Conservation (phyloP, 2,113 vertebrate species). For the Dasyurus viverrinus region DNA sequence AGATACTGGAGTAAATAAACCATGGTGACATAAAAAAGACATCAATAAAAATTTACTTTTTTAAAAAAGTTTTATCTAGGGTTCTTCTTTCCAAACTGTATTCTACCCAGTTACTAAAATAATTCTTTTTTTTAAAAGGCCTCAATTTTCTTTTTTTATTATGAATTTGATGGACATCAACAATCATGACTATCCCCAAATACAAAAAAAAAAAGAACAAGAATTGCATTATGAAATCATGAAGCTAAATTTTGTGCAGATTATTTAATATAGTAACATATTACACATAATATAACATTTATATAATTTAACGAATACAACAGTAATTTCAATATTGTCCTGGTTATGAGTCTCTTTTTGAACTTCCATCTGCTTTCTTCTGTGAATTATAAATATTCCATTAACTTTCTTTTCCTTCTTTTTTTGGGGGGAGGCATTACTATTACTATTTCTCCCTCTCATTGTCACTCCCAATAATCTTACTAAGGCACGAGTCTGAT, state of each 20-base stretch:
- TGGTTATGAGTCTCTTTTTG: background rate
- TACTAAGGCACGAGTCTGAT: background rate
- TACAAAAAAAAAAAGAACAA: background rate
- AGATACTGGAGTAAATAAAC: background rate
- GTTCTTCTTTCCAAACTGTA: background rate
- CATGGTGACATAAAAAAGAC: background rate
- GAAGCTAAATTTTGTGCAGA: background rate
- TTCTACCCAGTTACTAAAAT: background rate
- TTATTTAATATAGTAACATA: background rate
- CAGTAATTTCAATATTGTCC: background rate
- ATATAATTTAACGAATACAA: background rate
- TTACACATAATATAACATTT: too few relatives aligned
- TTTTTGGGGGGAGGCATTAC: background rate
- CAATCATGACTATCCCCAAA: background rate
- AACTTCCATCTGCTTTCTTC: background rate
- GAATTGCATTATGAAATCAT: background rate
- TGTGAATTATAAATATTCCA: background rate
- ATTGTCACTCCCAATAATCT: background rate
- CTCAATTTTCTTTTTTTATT: background rate
- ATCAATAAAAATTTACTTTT: background rate
- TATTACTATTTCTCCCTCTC: background rate
- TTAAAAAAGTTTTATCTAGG: background rate
- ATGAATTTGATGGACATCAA: background rate
- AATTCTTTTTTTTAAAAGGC: background rate
- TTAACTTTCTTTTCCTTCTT: background rate